Evolutionary conservation across 37 sponge, comb jelly and placozoan genomes (phyloP), one percentile per base, ranked within the genome.

Genomic region (Tethya wilhelma): DNA sequence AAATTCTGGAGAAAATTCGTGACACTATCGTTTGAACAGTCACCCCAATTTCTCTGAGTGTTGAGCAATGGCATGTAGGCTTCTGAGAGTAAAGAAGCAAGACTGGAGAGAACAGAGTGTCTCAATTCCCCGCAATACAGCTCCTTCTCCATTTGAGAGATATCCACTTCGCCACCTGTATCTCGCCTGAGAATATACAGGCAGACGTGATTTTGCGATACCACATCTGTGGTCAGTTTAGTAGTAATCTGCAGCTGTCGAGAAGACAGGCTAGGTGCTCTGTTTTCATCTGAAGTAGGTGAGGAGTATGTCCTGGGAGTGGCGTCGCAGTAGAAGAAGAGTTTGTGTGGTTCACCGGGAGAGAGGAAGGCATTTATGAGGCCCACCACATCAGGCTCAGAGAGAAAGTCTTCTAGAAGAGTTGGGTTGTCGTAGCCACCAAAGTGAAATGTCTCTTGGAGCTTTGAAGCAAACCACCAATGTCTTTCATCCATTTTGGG

Each of bases 391-490:
- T 88, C 87, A 12, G 89, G 76, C 31, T 90, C 90, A 41, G 91
- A 71, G 45, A 97, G 87, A 29, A 97, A 97, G 73, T 97, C 95
- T 53, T 97, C 97, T 59, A 97, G 68, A 26, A 94, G 73, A 4
- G 94, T 94, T 11, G 97, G 97, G 41, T 88, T 91, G 74, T 97
- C 97, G 58, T 88, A 93, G 25, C 90, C 92, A 23, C 95, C 95
- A 79, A 97, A 91, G 60, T 84, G 89, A 64, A 94, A 97, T 34
- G 95, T 86, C 49, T 91, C 95, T 69, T 97, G 97, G n/a, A 97
- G 86, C 81, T 94, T 94, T 63, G 89, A 78, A 31, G 97, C 97
- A 83, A 97, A 97, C 97, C 97, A 97, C 90, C 86, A 94, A 28
- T 89, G 84, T n/a, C 95, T 71, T 57, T 97, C 95, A 32, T 97